Base-by-base conservation (phyloP, 2,113 vertebrate genomes). In the Rhynchopsitta pachyrhyncha region DNA sequence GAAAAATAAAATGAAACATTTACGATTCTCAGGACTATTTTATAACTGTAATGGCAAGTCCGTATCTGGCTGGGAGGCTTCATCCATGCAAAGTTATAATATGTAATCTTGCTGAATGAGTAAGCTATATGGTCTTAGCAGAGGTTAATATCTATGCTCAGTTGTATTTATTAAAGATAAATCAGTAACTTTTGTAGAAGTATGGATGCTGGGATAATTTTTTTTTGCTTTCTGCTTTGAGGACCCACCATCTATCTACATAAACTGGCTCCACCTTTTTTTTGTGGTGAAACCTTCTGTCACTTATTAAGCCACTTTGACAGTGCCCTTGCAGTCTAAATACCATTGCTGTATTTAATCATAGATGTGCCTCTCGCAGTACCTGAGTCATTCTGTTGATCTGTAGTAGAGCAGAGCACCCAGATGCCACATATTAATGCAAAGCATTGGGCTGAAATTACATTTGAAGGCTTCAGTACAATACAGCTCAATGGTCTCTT, bases 391-490 rank as follows among this genome's bases (percentile, higher is more conserved):
- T 69, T 87, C 53, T 77, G 82, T 80, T 4, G 0, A 35, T 86
- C 76, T 69, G 79, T 70, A 69, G 74, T 18, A 31, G 12, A 89
- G 69, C 67, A 79, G 39, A 94, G 62, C 42, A 55, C 90, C 95
- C 50, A 46, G 85, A 87, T 93, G 67, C 49, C 59, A 62, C 11
- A 7, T 22, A 86, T 88, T 88, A 93, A 93, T 88, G 75, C 79
- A 59, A 59, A 82, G 17, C 49, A 74, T 93, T 94, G 88, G 68
- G 50, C 22, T 86, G 79, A 93, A 97, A 94, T 96, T 93, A 62
- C 64, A 44, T 95, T 95, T 91, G 88, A 96, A 95, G 87, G 41
- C 55, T 92, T 95, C 82, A 93, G 33, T 94, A 88, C 59, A 82
- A 57, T 69, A 80, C n/a, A 74, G 37, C 80, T 91, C 90, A 67